A percentile compares a stretch with the other conserved stretches of the same genome.
Evolutionary conservation across 2,113 vertebrate species (phyloP).

Genomic region (Beaufortia kweichowensis): DNA sequence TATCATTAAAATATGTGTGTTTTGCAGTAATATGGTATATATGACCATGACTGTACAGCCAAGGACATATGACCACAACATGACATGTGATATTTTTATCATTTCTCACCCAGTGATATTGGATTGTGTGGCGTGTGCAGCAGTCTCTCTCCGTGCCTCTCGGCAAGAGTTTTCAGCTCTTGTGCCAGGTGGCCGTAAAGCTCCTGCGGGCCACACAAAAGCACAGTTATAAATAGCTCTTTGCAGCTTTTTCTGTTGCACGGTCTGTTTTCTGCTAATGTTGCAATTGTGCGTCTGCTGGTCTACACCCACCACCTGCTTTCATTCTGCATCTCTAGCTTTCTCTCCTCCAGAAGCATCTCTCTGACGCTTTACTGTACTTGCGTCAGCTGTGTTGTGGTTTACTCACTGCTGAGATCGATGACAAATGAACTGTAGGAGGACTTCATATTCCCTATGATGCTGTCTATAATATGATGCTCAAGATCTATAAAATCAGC

Average conservation of each 20-base stretch:
- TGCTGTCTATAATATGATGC: background rate
- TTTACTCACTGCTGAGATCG: constrained; percentile 56
- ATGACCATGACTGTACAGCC: background rate
- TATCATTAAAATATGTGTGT: background rate
- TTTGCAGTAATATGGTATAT: background rate
- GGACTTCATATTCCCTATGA: background rate
- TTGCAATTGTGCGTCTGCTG: constrained; percentile 51
- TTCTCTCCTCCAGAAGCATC: constrained; percentile 11
- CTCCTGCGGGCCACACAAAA: constrained; percentile 78
- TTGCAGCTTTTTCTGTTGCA: constrained; percentile 54
- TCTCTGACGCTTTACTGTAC: constrained; percentile 17
- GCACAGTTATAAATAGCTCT: constrained; percentile 43
- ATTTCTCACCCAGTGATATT: constrained; percentile 88
- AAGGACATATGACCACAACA: background rate
- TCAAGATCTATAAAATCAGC: background rate
- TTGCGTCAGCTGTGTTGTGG: constrained; percentile 13
- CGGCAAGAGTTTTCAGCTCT: constrained; percentile 86
- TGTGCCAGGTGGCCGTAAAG: constrained; percentile 86
- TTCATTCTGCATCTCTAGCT: background rate
- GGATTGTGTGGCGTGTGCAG: constrained; percentile 92
- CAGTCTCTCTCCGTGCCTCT: constrained; percentile 82
- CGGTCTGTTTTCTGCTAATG: constrained; percentile 57
- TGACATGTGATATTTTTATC: background rate
- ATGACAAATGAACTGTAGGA: constrained; percentile 46
- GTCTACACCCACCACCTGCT: constrained; percentile 30